A percentile compares a stretch with the other conserved stretches of the same genome.
phyloP scores from a whole-genome alignment of 2,888 invertebrate species.

The Idaea aversata region DNA sequence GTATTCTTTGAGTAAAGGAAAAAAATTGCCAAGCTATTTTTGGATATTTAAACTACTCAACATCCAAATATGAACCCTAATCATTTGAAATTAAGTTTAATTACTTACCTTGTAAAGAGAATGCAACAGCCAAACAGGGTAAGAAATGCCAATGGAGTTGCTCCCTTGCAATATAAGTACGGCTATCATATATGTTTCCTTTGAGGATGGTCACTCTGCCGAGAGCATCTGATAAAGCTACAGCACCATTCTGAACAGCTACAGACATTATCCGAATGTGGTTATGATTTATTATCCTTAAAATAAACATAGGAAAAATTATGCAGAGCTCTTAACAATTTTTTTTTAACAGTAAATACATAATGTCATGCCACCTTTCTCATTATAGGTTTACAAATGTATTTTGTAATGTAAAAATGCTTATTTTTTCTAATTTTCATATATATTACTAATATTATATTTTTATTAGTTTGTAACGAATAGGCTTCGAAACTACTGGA shows the following conservation, averaged over 20 bases:
- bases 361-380: no score
- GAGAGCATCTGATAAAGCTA: conserved; percentile 65
- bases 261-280: conserved; percentile 58
- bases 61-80: no score
- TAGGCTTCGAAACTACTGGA: no score
- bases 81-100: not conserved
- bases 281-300: conserved; percentile 54
- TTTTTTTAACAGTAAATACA: not conserved
- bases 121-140: conserved; percentile 59
- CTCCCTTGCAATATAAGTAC: conserved; percentile 49
- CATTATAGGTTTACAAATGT: no score
- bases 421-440: no score
- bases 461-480: no score
- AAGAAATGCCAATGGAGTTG: conserved; percentile 72
- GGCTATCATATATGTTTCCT: conserved; percentile 57
- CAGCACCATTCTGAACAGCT: conserved; percentile 51
- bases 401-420: no score
- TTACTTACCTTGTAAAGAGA: conserved; percentile 62
- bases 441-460: no score
- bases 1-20: no score
- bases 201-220: conserved; percentile 59
- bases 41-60: no score
- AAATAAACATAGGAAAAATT: conserved; percentile 22
- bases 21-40: no score
- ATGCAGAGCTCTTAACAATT: not conserved